A percentile compares a stretch with the other conserved stretches of the same genome.
phyloP scores from a whole-genome alignment of 2,797 vertebrate genomes.

The Pipistrellus nathusii region DNA sequence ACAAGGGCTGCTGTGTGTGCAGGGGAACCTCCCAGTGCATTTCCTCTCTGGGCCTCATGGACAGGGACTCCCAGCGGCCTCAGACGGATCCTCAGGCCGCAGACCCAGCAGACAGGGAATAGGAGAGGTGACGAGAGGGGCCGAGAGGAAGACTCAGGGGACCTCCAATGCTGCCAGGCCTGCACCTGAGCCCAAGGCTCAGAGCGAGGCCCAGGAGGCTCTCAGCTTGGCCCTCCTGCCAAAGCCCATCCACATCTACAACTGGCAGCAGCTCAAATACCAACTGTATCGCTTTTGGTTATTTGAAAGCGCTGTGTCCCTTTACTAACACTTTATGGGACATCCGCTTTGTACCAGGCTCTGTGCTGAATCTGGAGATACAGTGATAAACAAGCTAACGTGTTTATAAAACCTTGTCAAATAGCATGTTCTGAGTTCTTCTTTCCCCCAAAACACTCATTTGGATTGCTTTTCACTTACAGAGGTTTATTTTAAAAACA shows the following conservation, averaged over 20 bases:
- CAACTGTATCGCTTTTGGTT: background rate
- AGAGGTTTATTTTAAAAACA: background rate
- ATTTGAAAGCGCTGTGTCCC: background rate
- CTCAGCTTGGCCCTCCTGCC: background rate
- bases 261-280: no score
- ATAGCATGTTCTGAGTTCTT: background rate
- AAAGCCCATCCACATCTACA: background rate
- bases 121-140: background rate
- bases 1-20: no score
- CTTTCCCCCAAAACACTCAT: background rate
- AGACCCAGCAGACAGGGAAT: background rate
- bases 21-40: background rate
- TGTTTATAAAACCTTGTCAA: background rate
- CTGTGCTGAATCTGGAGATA: background rate
- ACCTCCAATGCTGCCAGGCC: background rate
- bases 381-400: background rate
- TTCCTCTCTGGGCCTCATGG: background rate
- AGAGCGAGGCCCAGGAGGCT: background rate
- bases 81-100: background rate
- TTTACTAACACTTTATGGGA: background rate
- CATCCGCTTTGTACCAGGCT: background rate
- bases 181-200: background rate
- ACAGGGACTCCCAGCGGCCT: background rate
- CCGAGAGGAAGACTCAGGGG: background rate
- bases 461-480: background rate